phyloP scores from a whole-genome alignment of 2,113 vertebrate species.

The Labrus mixtus region DNA sequence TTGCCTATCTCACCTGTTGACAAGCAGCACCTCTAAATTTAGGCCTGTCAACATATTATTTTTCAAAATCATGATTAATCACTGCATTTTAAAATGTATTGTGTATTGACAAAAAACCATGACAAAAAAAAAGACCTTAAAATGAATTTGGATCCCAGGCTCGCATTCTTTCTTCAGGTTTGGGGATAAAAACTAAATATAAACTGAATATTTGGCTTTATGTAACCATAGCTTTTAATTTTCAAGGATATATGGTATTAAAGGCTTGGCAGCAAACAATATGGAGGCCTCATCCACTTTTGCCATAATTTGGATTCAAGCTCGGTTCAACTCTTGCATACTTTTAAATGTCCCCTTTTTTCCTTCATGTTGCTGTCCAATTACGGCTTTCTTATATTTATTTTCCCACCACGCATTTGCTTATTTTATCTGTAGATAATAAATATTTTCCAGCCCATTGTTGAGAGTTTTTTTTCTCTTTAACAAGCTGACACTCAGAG shows the following conservation, averaged over 20 bases:
- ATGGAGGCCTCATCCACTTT: neutral
- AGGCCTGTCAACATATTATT: too few relatives aligned
- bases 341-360: neutral
- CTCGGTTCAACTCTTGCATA: neutral
- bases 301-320: neutral
- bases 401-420: neutral
- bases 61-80: too few relatives aligned
- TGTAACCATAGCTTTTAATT: neutral
- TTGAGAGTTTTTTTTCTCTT: constrained; percentile 24
- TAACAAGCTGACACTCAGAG: constrained; percentile 56
- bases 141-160: too few relatives aligned
- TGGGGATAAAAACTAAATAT: too few relatives aligned
- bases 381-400: constrained; percentile 3
- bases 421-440: constrained; percentile 27
- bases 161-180: too few relatives aligned
- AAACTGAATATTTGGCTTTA: too few relatives aligned
- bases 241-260: neutral
- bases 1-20: too few relatives aligned
- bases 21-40: too few relatives aligned
- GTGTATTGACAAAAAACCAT: too few relatives aligned
- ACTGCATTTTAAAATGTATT: too few relatives aligned
- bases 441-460: constrained; percentile 42
- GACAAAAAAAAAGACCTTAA: too few relatives aligned
- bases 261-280: neutral
- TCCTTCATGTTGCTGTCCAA: neutral